Base-by-base conservation (phyloP, 2,113 vertebrate species). In the Esox niger region DNA sequence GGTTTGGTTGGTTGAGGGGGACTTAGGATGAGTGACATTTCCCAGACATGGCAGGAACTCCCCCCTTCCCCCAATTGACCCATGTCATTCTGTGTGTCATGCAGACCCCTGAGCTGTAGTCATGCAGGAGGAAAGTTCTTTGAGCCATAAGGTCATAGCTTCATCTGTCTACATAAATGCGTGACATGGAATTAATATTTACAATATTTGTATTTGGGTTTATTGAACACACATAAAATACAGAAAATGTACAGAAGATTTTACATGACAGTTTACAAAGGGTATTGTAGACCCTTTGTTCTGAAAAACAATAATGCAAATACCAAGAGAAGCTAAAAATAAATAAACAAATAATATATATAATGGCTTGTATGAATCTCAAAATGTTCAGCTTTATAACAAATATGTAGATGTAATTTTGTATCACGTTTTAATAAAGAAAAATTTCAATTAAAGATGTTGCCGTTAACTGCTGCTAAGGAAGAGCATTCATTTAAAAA, bases 21-120 rank as follows among this genome's bases (percentile, higher is more conserved):
- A 38, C 35, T 52, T 2, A 1, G 57, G 67, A 62, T 74, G 49
- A 69, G 55, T 71, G 79, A 82, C 66, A 57, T 70, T 75, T 75
- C 47, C 27, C 80, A 79, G 77, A 74, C 57, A 63, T 33, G 60
- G 33, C 17, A 62, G 6, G 38, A 10, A 43, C 38, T 43, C 38
- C 29, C 73, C 73, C 31, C 33, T 47, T 8, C 21, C 21, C 56
- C 64, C 61, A 58, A 13, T 20, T 62, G 46, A 66, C 33, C 64
- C 23, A 47, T 61, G 60, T 63, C 58, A 57, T 47, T 66, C 58
- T 66, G 33, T 70, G 25, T 68, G 29, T 66, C 52, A 74, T 69
- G n/a, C n/a, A n/a, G n/a, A n/a, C 75, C 29, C 46, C 25, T 4
- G 47, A 13, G 58, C 54, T 67, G 27, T 29, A 69, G 8, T n/a